Percentiles rank a stretch among this genome's conserved stretches.
Evolutionary conservation across 2,888 invertebrate species (phyloP).

Genomic region (Sycophila texana): DNA sequence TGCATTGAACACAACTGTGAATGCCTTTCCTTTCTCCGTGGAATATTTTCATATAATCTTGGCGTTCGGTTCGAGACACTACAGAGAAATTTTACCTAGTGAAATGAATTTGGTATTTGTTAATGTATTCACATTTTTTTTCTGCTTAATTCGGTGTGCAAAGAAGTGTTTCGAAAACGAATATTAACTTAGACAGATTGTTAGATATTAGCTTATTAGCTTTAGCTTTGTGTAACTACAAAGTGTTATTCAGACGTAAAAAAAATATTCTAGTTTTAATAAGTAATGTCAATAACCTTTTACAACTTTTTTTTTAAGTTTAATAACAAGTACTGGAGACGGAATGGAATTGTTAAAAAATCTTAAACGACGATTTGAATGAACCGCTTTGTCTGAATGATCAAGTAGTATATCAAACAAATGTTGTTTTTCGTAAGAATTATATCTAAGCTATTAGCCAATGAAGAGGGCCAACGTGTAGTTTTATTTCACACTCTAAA

Average conservation of each 20-base stretch:
- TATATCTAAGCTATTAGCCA: conserved; percentile 38
- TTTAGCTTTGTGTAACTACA: too few species aligned
- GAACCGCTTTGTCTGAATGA: background rate
- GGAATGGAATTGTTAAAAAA: background rate
- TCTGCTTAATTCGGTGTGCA: background rate
- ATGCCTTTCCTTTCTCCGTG: conserved; percentile 37
- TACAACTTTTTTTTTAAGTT: background rate
- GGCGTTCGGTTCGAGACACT: too few species aligned
- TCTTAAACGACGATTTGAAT: background rate
- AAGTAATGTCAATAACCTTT: background rate
- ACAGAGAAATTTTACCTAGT: too few species aligned
- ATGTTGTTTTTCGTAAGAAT: conserved; percentile 42
- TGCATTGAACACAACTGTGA: conserved; percentile 19
- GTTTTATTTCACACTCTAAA: conserved; percentile 24
- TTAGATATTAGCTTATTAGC: background rate
- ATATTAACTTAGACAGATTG: background rate
- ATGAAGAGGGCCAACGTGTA: conserved; percentile 44
- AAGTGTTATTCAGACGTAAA: background rate
- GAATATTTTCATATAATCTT: background rate
- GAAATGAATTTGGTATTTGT: too few species aligned
- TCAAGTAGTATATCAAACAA: conserved; percentile 14
- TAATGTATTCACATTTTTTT: too few species aligned
- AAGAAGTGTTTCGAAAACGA: background rate
- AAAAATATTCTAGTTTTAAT: background rate
- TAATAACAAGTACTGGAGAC: background rate